Evolutionary conservation across 2,888 invertebrate species (phyloP).

Genomic region (Stenchaetothrips biformis): DNA sequence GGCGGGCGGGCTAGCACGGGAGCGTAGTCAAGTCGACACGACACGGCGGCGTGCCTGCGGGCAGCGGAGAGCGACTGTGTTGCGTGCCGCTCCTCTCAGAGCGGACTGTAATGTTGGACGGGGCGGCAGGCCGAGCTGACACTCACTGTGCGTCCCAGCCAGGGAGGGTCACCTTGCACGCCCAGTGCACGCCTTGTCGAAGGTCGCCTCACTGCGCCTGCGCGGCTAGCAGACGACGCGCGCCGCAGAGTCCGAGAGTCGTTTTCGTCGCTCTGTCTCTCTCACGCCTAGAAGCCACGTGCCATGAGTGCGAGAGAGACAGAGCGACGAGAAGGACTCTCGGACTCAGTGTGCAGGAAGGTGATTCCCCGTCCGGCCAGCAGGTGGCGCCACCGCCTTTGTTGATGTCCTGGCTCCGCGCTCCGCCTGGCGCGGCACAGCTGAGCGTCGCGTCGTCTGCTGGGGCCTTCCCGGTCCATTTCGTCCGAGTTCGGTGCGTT

Average conservation of each 20-base stretch:
- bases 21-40: no score
- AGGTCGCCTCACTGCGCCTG: neutral
- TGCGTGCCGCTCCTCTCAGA: neutral
- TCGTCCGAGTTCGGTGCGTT: no score
- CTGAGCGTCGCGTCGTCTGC: neutral
- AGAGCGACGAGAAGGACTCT: no score
- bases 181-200: neutral
- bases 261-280: no score
- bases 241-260: neutral
- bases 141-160: neutral
- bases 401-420: neutral
- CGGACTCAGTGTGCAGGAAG: no score
- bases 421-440: neutral
- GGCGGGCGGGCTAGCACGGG: neutral
- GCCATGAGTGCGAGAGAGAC: no score
- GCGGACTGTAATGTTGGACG: neutral
- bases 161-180: neutral
- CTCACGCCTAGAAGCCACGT: no score
- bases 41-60: neutral
- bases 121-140: neutral
- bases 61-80: neutral
- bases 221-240: constrained; percentile 14
- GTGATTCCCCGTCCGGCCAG: neutral
- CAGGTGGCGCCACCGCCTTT: neutral
- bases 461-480: neutral